Evolutionary conservation across 2,888 invertebrate genomes (phyloP).

Genomic region (Xestia ashworthii): DNA sequence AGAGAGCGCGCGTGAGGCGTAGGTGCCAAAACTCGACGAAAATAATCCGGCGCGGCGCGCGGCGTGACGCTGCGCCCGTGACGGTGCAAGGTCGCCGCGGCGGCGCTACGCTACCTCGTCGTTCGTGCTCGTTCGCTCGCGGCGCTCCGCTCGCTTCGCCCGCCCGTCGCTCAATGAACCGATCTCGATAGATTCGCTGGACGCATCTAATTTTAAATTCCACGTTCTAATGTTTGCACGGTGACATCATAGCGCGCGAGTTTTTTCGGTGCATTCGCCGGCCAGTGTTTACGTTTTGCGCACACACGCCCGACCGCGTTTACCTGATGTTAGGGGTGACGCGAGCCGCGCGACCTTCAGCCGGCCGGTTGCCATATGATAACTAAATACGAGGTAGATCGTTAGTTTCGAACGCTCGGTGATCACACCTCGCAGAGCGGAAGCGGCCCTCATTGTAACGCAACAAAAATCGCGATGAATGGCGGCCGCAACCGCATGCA

Average conservation of each 20-base stretch:
- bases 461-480: slow-evolving; percentile 65
- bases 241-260: slow-evolving; percentile 88
- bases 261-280: slow-evolving; percentile 85
- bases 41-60: slow-evolving; percentile 88
- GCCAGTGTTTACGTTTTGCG: slow-evolving; percentile 87
- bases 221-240: slow-evolving; percentile 86
- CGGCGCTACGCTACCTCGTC: slow-evolving; percentile 81
- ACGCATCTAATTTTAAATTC: slow-evolving; percentile 88
- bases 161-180: slow-evolving; percentile 90
- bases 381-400: slow-evolving; percentile 52
- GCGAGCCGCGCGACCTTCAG: slow-evolving; percentile 77
- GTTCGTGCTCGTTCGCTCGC: slow-evolving; percentile 87
- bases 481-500: slow-evolving; percentile 52
- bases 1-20: slow-evolving; percentile 76
- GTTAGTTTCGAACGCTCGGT: slow-evolving; percentile 25
- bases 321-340: slow-evolving; percentile 78
- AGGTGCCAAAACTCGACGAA: slow-evolving; percentile 89
- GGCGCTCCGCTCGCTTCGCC: slow-evolving; percentile 89
- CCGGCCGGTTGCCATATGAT: slow-evolving; percentile 65
- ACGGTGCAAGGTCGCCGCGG: slow-evolving; percentile 86
- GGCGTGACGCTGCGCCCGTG: slow-evolving; percentile 85
- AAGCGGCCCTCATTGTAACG: slow-evolving; percentile 52
- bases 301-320: slow-evolving; percentile 77
- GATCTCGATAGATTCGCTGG: slow-evolving; percentile 82
- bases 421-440: slow-evolving; percentile 23